Evolutionary conservation across 2,888 invertebrate genomes (phyloP).

Genomic region (Onchidella celtica): DNA sequence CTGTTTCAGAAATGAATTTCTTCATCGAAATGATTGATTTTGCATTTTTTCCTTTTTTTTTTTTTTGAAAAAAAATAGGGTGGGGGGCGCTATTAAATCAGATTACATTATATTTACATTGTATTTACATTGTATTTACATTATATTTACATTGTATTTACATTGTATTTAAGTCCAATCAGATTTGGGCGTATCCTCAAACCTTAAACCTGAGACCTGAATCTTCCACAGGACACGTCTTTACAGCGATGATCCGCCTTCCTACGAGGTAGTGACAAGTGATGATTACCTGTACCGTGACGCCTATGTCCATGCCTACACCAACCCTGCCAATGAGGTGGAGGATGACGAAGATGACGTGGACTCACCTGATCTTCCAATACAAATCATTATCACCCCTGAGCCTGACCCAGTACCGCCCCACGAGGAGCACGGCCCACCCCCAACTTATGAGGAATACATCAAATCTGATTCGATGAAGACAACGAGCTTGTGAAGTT

Average conservation of each 20-base stretch:
- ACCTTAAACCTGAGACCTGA: background rate
- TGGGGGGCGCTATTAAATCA: no score
- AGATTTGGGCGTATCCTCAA: no score
- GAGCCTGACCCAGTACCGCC: background rate
- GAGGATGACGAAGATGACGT: conserved; percentile 28
- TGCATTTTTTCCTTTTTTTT: no score
- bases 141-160: no score
- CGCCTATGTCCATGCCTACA: conserved; percentile 41
- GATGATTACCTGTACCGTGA: conserved; percentile 48
- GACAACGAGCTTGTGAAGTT: conserved; percentile 43
- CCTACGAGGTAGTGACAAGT: conserved; percentile 60
- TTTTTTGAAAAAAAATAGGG: no score
- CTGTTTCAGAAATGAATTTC: no score
- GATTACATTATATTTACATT: no score
- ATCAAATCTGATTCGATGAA: conserved; percentile 44
- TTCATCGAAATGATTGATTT: no score
- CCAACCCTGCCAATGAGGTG: conserved; percentile 34
- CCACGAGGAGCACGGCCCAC: conserved; percentile 22
- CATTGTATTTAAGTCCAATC: no score
- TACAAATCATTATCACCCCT: conserved; percentile 26
- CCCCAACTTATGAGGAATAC: conserved; percentile 46
- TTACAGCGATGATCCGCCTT: conserved; percentile 62
- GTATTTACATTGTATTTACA: no score
- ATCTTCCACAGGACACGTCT: conserved; percentile 49
- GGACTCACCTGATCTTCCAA: conserved; percentile 15